Conservation (phyloP, 2,113 vertebrate species). For the Prolemur simus region DNA sequence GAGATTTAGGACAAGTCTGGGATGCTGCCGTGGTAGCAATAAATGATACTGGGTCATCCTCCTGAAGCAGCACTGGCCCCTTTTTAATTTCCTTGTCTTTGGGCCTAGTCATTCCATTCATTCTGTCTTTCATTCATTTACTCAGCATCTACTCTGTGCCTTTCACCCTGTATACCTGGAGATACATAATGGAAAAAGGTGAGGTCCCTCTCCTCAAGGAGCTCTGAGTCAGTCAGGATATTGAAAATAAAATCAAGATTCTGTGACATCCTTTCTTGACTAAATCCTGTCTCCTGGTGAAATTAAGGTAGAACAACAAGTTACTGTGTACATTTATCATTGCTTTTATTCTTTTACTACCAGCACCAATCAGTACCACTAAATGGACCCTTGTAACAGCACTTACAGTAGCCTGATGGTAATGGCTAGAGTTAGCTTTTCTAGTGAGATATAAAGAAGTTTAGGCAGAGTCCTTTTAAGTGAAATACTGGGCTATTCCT, state of each 20-base stretch:
- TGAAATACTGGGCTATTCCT: not conserved
- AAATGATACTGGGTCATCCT: not conserved
- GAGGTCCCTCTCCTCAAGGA: not conserved
- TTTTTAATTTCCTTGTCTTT: not conserved
- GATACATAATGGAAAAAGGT: not conserved
- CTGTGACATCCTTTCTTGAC: not conserved
- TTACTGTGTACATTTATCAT: not conserved
- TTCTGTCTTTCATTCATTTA: not conserved
- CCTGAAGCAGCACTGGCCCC: not conserved
- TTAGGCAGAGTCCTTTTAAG: not conserved
- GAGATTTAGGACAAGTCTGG: not conserved
- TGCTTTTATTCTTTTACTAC: not conserved
- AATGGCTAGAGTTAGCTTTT: not conserved
- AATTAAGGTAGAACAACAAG: not conserved
- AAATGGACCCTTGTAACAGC: not conserved
- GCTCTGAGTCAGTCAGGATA: not conserved
- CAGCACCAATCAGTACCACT: not conserved
- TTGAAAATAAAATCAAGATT: not conserved
- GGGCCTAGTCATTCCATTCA: not conserved
- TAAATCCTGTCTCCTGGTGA: not conserved
- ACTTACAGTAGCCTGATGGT: not conserved
- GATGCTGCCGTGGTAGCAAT: not conserved
- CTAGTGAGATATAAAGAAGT: not conserved
- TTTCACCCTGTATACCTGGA: not conserved
- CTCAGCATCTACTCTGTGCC: not conserved